Conservation (phyloP, 2,797 vertebrate genomes). For the Trachops cirrhosus region DNA sequence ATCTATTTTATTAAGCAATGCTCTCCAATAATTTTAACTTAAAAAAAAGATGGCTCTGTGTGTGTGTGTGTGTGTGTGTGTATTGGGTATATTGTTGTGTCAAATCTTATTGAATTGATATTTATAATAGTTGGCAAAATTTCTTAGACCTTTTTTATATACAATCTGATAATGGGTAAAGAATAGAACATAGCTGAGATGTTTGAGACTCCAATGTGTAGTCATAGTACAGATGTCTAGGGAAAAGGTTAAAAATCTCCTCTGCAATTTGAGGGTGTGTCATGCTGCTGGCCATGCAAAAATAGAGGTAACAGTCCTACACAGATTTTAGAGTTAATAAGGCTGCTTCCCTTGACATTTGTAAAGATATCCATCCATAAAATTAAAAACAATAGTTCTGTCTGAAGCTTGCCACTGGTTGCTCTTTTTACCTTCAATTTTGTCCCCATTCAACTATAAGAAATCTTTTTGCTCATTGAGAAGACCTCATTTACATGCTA, state of each 20-base stretch:
- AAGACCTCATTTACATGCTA: conserved; percentile 29
- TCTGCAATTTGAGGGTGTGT: neutral
- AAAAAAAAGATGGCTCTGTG: neutral
- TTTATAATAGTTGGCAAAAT: neutral
- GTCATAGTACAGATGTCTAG: neutral
- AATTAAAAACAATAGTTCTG: neutral
- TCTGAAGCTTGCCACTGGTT: neutral
- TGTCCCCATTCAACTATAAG: neutral
- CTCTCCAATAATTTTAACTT: neutral
- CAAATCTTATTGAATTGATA: neutral
- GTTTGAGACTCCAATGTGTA: neutral
- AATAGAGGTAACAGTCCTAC: neutral
- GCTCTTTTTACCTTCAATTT: neutral
- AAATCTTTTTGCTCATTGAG: conserved; percentile 32
- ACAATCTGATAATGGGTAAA: neutral
- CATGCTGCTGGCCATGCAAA: neutral
- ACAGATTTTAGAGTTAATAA: conserved; percentile 8
- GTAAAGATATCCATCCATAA: neutral
- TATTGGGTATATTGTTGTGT: neutral
- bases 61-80: neutral
- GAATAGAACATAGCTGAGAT: neutral
- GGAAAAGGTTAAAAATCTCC: conserved; percentile 10
- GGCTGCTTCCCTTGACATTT: conserved; percentile 26
- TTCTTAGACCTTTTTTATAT: neutral
- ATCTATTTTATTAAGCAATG: neutral